Evolutionary conservation across 1,140 invertebrate genomes (phyloP).

Genomic region (Polypedilum pembai): DNA sequence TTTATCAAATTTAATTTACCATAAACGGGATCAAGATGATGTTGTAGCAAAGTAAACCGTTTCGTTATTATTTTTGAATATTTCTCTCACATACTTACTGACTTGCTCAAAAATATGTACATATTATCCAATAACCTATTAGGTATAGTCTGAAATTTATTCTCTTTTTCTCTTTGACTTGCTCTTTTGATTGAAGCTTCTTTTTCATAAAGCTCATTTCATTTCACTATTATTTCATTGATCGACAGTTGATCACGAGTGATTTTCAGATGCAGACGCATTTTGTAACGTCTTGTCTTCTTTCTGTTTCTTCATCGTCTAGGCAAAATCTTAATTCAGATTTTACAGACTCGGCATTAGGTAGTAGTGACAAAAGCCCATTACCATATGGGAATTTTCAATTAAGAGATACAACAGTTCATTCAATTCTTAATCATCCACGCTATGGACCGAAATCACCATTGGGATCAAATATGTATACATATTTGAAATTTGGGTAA

Average conservation of each 20-base stretch:
- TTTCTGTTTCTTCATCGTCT: conserved; percentile 35
- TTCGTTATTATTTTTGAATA: conserved; percentile 10
- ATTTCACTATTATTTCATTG: neutral
- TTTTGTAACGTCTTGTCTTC: conserved; percentile 31
- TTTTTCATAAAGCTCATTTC: too few relatives aligned
- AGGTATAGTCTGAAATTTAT: too few relatives aligned
- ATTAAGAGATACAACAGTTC: conserved; percentile 82
- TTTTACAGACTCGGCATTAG: conserved; percentile 86
- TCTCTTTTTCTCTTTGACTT: too few relatives aligned
- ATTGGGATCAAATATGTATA: conserved; percentile 81
- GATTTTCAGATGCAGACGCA: conserved; percentile 34
- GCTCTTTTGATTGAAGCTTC: too few relatives aligned
- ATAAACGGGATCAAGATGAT: conserved; percentile 20
- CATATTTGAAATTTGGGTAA: conserved; percentile 81
- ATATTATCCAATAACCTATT: neutral
- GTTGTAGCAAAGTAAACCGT: neutral
- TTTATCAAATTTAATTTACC: neutral
- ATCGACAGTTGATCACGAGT: neutral
- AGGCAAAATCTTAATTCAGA: conserved; percentile 93
- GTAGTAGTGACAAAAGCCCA: conserved; percentile 81
- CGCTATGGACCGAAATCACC: conserved; percentile 80
- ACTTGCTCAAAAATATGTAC: neutral
- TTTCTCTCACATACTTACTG: neutral
- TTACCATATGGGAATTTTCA: conserved; percentile 90
- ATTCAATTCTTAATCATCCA: conserved; percentile 86